Evolutionary conservation across 2,113 vertebrate species (phyloP), one percentile per base, ranked within the genome.

Genomic region (Smithornis capensis): DNA sequence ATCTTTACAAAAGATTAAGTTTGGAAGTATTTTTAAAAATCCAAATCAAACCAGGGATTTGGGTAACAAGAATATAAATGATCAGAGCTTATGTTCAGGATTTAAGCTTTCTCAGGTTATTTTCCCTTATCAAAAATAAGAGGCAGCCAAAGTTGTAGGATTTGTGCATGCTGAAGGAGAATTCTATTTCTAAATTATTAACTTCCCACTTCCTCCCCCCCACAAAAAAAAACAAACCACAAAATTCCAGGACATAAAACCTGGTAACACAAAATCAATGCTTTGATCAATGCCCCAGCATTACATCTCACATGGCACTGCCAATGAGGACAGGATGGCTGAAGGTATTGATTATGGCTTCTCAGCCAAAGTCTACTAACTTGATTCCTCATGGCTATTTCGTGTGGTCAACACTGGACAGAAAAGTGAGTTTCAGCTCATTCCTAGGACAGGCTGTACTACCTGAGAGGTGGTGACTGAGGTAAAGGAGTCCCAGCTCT

Each of bases 171-270:
- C 11, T 70, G 42, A 79, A 85, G 49, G 27, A 62, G 19, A 83
- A 37, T 50, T 53, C 8, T 69, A 8, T 37, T 78, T 87, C 49
- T 65, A 57, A 80, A 52, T 44, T 17, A 81, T 18, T 2, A 22
- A 7, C 19, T 29, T 11, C 29, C 19, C 4, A 4, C 7, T 2
- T 2, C 5, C 3, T 1, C 14, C 1, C 7, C 8, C 13, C 6
- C 2, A 22, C 44, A 78, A 50, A 19, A 60, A 37, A 56, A 31
- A 14, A 21, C 18, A 49, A 59, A 37, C 14, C 10, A 44, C 7
- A 31, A 28, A 35, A 25, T 64, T 55, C 6, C 29, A 53, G 23
- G 11, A 53, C 91, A 74, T 70, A 73, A 74, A 83, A 57, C 13
- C 5, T 2, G 12, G 5, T 57, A 33, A 53, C n/a, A 45, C 4